phyloP scores from a whole-genome alignment of 1,140 invertebrate genomes.

The Habropoda laboriosa region DNA sequence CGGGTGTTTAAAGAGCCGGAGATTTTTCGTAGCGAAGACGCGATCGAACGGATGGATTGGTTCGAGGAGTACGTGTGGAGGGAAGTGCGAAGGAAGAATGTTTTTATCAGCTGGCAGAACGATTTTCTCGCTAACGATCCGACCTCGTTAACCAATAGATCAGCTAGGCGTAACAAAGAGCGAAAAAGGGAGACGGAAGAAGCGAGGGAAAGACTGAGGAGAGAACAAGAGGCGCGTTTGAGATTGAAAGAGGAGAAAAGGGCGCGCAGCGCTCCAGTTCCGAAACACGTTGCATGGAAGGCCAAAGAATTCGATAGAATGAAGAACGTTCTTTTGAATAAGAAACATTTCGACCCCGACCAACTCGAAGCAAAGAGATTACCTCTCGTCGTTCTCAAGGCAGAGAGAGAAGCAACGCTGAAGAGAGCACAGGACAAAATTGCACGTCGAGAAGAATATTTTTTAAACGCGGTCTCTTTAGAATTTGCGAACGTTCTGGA shows the following conservation, averaged over 20 bases:
- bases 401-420: slow-evolving; percentile 74
- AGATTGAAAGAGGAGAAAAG: slow-evolving; percentile 63
- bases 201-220: slow-evolving; percentile 61
- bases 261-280: slow-evolving; percentile 66
- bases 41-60: slow-evolving; percentile 69
- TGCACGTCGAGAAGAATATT: slow-evolving; percentile 39
- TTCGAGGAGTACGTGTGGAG: slow-evolving; percentile 71
- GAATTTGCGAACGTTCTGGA: background rate
- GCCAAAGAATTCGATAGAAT: slow-evolving; percentile 76
- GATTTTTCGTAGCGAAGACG: slow-evolving; percentile 20
- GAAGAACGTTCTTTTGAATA: slow-evolving; percentile 74
- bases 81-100: slow-evolving; percentile 70
- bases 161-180: slow-evolving; percentile 60
- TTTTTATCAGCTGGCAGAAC: slow-evolving; percentile 69
- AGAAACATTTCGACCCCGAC: slow-evolving; percentile 76
- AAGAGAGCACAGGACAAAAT: slow-evolving; percentile 64
- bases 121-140: slow-evolving; percentile 66
- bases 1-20: slow-evolving; percentile 59
- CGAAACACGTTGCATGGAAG: slow-evolving; percentile 73
- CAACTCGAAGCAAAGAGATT: slow-evolving; percentile 75
- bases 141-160: slow-evolving; percentile 54
- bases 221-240: slow-evolving; percentile 66
- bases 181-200: slow-evolving; percentile 62
- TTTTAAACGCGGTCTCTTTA: slow-evolving; percentile 25
- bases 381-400: slow-evolving; percentile 75